Evolutionary conservation across 92 coral and sea anemone genomes (phyloP), one percentile per base, ranked within the genome.

Genomic region (Plumapathes pennacea): DNA sequence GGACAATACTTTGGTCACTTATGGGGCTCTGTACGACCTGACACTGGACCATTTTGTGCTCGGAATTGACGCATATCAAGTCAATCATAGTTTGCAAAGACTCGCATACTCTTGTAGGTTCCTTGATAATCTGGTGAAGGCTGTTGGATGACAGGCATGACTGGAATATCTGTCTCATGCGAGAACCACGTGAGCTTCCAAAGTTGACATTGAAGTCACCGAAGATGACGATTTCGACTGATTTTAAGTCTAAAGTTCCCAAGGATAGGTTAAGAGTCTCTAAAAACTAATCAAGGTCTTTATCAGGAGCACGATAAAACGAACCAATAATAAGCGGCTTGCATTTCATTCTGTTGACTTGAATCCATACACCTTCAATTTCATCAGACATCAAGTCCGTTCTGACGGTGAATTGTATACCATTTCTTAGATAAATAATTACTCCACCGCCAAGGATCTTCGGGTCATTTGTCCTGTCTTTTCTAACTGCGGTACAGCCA

Each of bases 301-400:
- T 48, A 21, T 49, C 49, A 21, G 80, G 72, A 29, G 80, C 63
- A 46, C 48, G 60, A 15, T 61, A 51, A 46, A 61, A 26, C 50
- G 42, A 27, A 27, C 70, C 71, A 33, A 72, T 23, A 38, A 62
- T 11, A 36, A 72, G 30, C 29, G 56, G 64, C 62, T 51, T 72
- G 55, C 63, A 32, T 62, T 33, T 49, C 18, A 42, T 41, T 60
- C 62, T 44, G 38, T 25, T 32, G 34, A 72, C 26, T 22, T 72
- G 57, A 43, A 61, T 24, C 72, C 72, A 72, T 42, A 62, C 14
- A 17, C 32, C 20, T 26, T 72, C 72, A n/a, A 22, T 42, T 0
- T 53, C 55, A 53, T 29, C 12, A 6, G 41, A 20, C 43, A 27
- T 31, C 25, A 62, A 30, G 11, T 61, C 72, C 11, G 54, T 17